Evolutionary conservation across 2,888 invertebrate species (phyloP).

Genomic region (Lepetodrilus schrolli): DNA sequence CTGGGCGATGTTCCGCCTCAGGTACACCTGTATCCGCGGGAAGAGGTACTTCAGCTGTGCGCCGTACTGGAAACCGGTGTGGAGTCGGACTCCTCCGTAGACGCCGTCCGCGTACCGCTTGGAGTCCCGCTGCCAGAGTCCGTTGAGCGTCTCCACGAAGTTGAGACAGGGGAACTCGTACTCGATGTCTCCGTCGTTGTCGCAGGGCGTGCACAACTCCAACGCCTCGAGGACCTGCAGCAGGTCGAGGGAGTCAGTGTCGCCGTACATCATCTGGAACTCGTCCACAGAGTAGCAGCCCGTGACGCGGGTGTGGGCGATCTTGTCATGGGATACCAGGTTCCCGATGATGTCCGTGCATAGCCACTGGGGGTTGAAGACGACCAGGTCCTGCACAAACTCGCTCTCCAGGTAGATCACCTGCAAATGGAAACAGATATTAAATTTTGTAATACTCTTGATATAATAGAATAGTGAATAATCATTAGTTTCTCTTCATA

Average conservation of each 20-base stretch:
- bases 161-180: conserved; percentile 85
- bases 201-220: conserved; percentile 83
- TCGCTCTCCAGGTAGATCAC: conserved; percentile 80
- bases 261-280: conserved; percentile 83
- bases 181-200: conserved; percentile 83
- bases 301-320: conserved; percentile 73
- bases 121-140: conserved; percentile 80
- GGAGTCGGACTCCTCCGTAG: conserved; percentile 81
- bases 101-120: conserved; percentile 74
- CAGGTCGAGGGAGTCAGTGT: conserved; percentile 82
- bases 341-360: conserved; percentile 82
- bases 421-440: too few relatives aligned
- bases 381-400: conserved; percentile 79
- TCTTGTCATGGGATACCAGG: conserved; percentile 78
- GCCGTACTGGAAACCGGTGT: conserved; percentile 75
- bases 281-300: conserved; percentile 85
- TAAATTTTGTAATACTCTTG: too few relatives aligned
- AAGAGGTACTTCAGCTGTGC: conserved; percentile 82
- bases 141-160: conserved; percentile 81
- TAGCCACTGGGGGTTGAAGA: conserved; percentile 82
- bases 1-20: conserved; percentile 77
- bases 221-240: conserved; percentile 82
- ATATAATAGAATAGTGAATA: too few relatives aligned
- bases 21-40: conserved; percentile 81
- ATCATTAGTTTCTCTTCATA: too few relatives aligned